Conservation (phyloP, 1,140 invertebrate genomes). For the Dendroctonus ponderosae region DNA sequence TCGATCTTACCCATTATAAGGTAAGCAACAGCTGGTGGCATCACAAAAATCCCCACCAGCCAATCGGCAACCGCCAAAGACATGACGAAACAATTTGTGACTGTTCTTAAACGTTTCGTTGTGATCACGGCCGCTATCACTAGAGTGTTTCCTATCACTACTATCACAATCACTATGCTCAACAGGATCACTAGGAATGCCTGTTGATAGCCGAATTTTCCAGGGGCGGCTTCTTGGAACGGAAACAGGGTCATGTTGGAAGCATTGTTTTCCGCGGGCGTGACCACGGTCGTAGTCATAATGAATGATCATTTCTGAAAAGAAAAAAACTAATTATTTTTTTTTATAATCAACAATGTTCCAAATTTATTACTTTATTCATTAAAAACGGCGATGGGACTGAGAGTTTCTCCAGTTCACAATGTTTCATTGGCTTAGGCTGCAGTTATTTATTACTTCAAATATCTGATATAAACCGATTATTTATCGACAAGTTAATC, state of each 20-base stretch:
- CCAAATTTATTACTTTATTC: no score
- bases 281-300: constrained; percentile 31
- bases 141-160: constrained; percentile 80
- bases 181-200: constrained; percentile 51
- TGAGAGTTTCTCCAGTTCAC: no score
- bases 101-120: constrained; percentile 84
- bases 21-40: constrained; percentile 87
- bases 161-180: constrained; percentile 62
- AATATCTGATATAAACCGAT: no score
- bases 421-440: no score
- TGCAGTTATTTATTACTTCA: no score
- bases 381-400: no score
- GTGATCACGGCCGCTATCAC: constrained; percentile 89
- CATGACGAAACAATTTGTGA: constrained; percentile 94
- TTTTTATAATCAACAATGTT: no score
- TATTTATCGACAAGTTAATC: no score
- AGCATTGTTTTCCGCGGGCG: constrained; percentile 14
- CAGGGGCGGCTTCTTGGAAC: background rate
- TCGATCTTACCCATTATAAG: constrained; percentile 60
- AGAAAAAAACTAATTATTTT: constrained; percentile 21
- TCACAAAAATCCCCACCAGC: constrained; percentile 88
- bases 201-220: constrained; percentile 40
- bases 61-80: constrained; percentile 89
- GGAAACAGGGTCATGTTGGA: constrained; percentile 5
- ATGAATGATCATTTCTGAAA: constrained; percentile 43